Evolutionary conservation across 2,888 invertebrate species (phyloP), one percentile per base, ranked within the genome.

Genomic region (Mythimna loreyi): DNA sequence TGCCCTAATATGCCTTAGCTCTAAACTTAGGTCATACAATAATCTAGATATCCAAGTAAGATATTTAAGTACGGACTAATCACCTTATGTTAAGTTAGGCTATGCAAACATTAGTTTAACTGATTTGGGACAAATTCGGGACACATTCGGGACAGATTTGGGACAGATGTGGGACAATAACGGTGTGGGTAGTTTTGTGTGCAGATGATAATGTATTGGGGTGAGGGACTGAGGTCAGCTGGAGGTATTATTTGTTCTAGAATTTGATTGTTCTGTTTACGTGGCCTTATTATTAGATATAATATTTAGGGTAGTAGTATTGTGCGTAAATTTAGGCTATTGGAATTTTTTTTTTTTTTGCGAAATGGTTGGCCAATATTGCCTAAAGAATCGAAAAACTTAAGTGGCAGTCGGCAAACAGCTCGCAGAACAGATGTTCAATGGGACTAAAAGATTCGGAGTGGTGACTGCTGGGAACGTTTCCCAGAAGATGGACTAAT

Each of bases 1-100:
- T 61, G 7, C 3, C 0, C 11, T 25, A n/a, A n/a, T n/a, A 45
- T 36, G 45, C 52, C 21, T 40, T n/a, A 7, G 45, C 21, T 43
- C 19, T 21, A 60, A 62, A 1, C 13, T n/a, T 25, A 59, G 23
- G 58, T 55, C 43, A 49, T 6, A 11, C 11, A 21, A 36, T 64
- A 70, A 55, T 47, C n/a, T 64, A 23, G 53, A 23, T 19, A 30
- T 50, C 23, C 33, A 30, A 36, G 25, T 13, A 47, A 68, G 43
- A 30, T 19, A 58, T 28, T 36, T 40, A 16, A 13, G 23, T 40
- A 28, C 0, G 0, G 6, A 36, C 30, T 58, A 43, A 55, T 33
- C 11, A n/a, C 28, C n/a, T 61, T 47, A 25, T 28, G 21, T 50
- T 49, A n/a, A 25, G 23, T 43, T 45, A 36, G 8, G 4, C 16